Evolutionary conservation across 1,140 invertebrate species (phyloP).

Genomic region (Solenopsis fugax): DNA sequence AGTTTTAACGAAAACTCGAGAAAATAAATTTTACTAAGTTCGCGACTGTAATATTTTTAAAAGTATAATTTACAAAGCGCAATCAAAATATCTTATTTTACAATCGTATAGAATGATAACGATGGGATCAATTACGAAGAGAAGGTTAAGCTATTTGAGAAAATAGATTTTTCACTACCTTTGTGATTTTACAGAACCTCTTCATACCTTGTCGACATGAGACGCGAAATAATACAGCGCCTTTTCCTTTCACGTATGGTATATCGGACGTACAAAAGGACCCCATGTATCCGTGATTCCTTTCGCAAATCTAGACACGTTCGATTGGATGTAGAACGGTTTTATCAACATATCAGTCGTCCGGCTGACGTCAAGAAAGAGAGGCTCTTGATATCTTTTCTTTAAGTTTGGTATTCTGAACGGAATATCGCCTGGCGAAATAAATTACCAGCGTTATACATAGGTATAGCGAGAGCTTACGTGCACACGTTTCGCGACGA

Average conservation of each 20-base stretch:
- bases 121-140: neutral
- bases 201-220: neutral
- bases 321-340: constrained; percentile 58
- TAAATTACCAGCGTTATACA: constrained; percentile 8
- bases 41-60: neutral
- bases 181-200: neutral
- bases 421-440: constrained; percentile 28
- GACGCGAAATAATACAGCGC: constrained; percentile 29
- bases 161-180: neutral
- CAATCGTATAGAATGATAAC: neutral
- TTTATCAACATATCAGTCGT: constrained; percentile 66
- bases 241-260: constrained; percentile 31
- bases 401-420: constrained; percentile 54
- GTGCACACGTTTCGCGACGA: constrained; percentile 29
- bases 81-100: neutral
- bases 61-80: neutral
- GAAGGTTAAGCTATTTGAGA: neutral
- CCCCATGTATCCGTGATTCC: constrained; percentile 36
- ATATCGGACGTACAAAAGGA: constrained; percentile 66
- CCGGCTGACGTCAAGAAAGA: neutral
- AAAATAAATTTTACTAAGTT: neutral
- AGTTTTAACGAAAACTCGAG: constrained; percentile 4
- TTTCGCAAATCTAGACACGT: constrained; percentile 60
- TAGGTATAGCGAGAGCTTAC: neutral
- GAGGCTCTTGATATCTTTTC: constrained; percentile 22